These are phyloP conservation scores for Tortricodes alternella DNA, from an alignment of 2,888 invertebrate species.

Conservation along the genomic window DNA sequence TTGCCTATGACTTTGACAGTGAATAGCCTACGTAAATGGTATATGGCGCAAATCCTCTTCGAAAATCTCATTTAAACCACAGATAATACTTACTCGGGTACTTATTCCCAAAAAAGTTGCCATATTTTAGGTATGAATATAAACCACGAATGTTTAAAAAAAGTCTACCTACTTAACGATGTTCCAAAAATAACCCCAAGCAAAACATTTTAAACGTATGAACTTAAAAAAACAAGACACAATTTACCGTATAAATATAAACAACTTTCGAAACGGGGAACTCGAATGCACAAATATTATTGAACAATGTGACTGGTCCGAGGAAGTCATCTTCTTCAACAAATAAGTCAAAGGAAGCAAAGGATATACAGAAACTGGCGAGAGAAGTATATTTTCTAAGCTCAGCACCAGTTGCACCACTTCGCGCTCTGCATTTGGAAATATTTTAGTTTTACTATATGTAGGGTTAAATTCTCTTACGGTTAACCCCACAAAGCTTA, in stretches of 20 bases:
- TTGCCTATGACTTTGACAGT: too few relatives aligned
- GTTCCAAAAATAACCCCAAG: neutral
- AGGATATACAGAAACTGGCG: constrained; percentile 40
- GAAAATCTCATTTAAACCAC: too few relatives aligned
- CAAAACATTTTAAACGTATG: neutral
- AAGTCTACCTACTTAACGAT: too few relatives aligned
- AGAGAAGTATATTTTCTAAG: neutral
- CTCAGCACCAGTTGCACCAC: neutral
- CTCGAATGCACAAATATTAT: constrained; percentile 65
- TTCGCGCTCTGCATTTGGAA: neutral
- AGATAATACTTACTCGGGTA: too few relatives aligned
- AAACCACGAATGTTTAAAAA: too few relatives aligned
- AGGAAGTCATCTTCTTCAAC: constrained; percentile 74
- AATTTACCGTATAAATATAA: constrained; percentile 42
- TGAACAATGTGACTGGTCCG: constrained; percentile 68
- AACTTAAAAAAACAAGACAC: constrained; percentile 15
- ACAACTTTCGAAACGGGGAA: constrained; percentile 46
- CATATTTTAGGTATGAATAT: too few relatives aligned
- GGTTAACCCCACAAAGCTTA: too few relatives aligned
- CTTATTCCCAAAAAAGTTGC: too few relatives aligned
- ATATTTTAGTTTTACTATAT: too few relatives aligned
- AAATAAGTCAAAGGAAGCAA: constrained; percentile 63
- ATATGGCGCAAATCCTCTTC: too few relatives aligned
- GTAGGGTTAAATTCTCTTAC: too few relatives aligned
- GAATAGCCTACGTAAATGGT: too few relatives aligned